phyloP scores from a whole-genome alignment of 2,113 vertebrate species.

The Pelodiscus sinensis region DNA sequence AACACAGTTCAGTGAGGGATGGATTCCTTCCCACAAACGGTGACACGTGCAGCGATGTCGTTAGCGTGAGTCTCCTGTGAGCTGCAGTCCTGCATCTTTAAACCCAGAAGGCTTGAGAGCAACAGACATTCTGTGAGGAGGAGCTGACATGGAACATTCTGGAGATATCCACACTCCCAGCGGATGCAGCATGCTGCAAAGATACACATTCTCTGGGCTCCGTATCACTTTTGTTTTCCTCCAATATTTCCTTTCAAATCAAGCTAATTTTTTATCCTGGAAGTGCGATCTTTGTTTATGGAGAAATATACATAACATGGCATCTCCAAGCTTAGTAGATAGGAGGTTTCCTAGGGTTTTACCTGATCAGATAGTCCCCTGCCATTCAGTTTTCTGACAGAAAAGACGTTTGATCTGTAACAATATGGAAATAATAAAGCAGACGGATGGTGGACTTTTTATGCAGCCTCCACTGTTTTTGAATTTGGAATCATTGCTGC shows the following conservation, averaged over 20 bases:
- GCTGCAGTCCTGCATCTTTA: not conserved
- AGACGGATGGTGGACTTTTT: rapidly evolving
- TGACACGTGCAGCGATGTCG: not conserved
- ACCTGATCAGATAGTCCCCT: not conserved
- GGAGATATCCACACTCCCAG: not conserved
- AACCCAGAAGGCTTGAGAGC: not conserved
- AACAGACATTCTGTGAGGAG: rapidly evolving
- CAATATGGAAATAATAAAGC: constrained; percentile 1
- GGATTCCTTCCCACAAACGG: not conserved
- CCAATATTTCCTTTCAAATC: not conserved
- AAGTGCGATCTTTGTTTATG: not conserved
- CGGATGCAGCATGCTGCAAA: not conserved
- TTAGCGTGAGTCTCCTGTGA: not conserved
- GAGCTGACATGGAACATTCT: not conserved
- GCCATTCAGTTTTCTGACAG: not conserved
- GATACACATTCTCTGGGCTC: not conserved
- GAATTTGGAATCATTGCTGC: not conserved
- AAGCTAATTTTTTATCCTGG: rapidly evolving
- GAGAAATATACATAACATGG: not conserved
- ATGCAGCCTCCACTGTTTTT: not conserved
- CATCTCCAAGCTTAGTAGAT: not conserved
- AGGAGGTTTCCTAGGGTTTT: not conserved
- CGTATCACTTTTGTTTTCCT: not conserved
- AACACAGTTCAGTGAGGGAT: not conserved
- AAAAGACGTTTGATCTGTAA: not conserved